A percentile compares a stretch with the other conserved stretches of the same genome.
phyloP scores from a whole-genome alignment of 2,113 vertebrate genomes.

The Toxostoma redivivum region DNA sequence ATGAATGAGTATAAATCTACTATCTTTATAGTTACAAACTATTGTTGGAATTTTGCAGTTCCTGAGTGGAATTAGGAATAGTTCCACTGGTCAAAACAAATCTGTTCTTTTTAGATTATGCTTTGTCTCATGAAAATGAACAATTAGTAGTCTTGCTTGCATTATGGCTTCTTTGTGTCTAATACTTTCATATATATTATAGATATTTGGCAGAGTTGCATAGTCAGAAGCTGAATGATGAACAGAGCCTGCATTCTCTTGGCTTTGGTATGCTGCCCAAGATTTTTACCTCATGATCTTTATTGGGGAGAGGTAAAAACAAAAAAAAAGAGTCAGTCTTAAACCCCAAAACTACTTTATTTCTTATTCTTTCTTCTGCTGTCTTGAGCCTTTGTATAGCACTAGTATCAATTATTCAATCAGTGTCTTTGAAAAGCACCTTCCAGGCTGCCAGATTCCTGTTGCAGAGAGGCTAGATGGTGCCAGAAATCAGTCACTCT shows the following conservation, averaged over 20 bases:
- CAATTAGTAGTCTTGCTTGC: background rate
- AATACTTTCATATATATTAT: background rate
- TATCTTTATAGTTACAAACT: background rate
- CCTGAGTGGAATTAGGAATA: background rate
- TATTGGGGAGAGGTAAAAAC: background rate
- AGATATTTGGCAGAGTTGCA: background rate
- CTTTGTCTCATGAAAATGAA: background rate
- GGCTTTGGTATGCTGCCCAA: background rate
- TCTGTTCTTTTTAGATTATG: background rate
- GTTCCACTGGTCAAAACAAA: background rate
- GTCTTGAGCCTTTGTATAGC: background rate
- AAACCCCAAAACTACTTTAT: background rate
- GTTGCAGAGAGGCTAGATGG: background rate
- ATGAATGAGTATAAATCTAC: background rate
- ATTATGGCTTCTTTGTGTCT: background rate
- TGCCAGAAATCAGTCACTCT: constrained; percentile 57
- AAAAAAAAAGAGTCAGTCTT: background rate
- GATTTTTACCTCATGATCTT: background rate
- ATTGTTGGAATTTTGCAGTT: background rate
- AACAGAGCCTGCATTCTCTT: background rate
- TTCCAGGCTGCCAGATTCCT: constrained; percentile 32
- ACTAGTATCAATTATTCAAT: constrained; percentile 20
- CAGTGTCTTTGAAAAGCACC: constrained; percentile 14
- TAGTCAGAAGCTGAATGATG: background rate
- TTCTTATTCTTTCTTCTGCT: background rate